Evolutionary conservation across 2,113 vertebrate species (phyloP).

Genomic region (Patagioenas fasciata): DNA sequence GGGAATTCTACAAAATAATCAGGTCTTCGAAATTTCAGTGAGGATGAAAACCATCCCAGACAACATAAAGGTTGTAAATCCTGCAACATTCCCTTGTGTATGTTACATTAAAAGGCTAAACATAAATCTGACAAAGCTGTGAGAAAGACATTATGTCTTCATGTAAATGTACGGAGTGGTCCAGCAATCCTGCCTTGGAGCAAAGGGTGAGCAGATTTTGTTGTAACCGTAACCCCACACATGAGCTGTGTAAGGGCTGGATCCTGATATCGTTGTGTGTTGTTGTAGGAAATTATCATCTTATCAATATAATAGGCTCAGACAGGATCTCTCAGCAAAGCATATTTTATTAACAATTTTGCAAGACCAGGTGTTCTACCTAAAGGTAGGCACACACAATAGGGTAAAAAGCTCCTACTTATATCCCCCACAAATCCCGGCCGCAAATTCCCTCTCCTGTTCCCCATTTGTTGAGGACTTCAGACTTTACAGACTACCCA

Average conservation of each 20-base stretch:
- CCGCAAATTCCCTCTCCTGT: too few relatives aligned
- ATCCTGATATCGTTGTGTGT: too few relatives aligned
- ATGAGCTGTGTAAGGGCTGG: not conserved
- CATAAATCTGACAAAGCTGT: not conserved
- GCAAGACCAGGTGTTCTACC: too few relatives aligned
- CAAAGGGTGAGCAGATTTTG: not conserved
- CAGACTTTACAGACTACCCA: too few relatives aligned
- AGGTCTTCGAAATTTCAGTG: not conserved
- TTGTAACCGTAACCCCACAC: not conserved
- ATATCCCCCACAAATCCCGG: too few relatives aligned
- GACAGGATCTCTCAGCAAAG: too few relatives aligned
- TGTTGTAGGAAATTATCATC: too few relatives aligned
- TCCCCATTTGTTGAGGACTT: too few relatives aligned
- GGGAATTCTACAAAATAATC: not conserved
- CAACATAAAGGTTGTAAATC: not conserved
- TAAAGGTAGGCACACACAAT: too few relatives aligned
- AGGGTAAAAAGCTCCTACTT: too few relatives aligned
- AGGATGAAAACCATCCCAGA: not conserved
- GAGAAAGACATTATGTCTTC: not conserved
- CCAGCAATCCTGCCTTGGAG: not conserved
- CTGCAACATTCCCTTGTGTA: not conserved
- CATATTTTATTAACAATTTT: too few relatives aligned
- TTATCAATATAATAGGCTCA: too few relatives aligned
- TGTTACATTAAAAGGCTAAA: not conserved
- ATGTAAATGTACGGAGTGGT: not conserved